Evolutionary conservation across 1,140 invertebrate genomes (phyloP), one percentile per base, ranked within the genome.

Genomic region (Aphelenchoides besseyi): DNA sequence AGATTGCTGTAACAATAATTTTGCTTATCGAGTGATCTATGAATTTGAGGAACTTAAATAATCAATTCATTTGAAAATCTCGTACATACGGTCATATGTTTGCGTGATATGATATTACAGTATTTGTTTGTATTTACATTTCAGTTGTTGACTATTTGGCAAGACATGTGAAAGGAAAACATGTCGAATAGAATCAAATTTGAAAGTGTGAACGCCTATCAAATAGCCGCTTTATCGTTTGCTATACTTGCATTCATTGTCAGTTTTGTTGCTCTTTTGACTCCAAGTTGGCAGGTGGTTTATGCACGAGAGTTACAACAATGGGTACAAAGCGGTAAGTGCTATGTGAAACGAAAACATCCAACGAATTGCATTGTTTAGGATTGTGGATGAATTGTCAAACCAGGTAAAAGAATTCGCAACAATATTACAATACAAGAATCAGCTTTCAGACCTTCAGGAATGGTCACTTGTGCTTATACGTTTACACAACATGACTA

Each of bases 391-490:
- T 77, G 63, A 77, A 80, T 52, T 77, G 77, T 33, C 77, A 79
- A 57, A 77, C 75, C 0, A 74, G 77, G 75, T 48, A 5, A 3
- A 35, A 3, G 8, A 9, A 26, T 26, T 1, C 5, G n/a, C 35
- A 23, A 35, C n/a, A 71, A 72, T 9, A 35, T 70, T 70, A 9
- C 5, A 69, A n/a, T 18, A 53, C 29, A 12, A 9, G 36, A n/a
- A 12, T 59, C 26, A 37, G 5, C 16, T 36, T 54, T 57, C 36
- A 74, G 74, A 41, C 76, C 76, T 0, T 64, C 48, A 8, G 76
- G 79, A 32, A 78, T 81, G 76, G 74, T 81, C 53, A 81, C 78
- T 1, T 78, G 76, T 52, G 62, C 75, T 33, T 78, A 78, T 41
- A 75, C 69, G 30, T 78, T 78, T 54, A 64, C 67, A 32, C 62